phyloP scores from a whole-genome alignment of 2,113 vertebrate species.

The Sapayoa aenigma region DNA sequence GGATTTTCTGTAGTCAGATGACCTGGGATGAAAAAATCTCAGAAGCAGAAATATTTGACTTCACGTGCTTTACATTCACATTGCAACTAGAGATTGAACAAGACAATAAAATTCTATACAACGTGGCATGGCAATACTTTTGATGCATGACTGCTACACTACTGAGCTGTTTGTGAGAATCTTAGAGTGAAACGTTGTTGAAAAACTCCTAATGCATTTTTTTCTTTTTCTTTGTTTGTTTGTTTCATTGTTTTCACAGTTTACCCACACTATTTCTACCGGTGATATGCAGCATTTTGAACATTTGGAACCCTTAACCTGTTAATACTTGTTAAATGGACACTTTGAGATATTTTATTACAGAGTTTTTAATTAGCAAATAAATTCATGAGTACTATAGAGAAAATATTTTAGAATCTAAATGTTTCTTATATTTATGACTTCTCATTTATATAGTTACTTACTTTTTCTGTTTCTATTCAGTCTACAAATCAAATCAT shows the following conservation, averaged over 20 bases:
- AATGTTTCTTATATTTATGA: constrained; percentile 91
- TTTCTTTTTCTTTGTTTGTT: not conserved
- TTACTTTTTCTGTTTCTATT: constrained; percentile 72
- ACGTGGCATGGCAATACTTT: not conserved
- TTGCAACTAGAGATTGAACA: not conserved
- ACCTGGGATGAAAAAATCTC: not conserved
- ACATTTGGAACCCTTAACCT: constrained; percentile 69
- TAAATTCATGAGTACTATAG: constrained; percentile 80
- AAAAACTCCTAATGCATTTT: not conserved
- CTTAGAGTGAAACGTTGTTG: not conserved
- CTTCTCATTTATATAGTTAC: constrained; percentile 79
- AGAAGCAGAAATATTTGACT: not conserved
- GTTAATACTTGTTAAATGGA: constrained; percentile 77
- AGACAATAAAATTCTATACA: not conserved
- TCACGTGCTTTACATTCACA: not conserved
- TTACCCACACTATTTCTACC: constrained; percentile 97
- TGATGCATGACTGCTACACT: not conserved
- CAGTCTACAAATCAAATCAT: constrained; percentile 69
- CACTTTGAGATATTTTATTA: constrained; percentile 85
- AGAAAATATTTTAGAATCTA: constrained; percentile 86
- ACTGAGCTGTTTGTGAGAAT: not conserved
- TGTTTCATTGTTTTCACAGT: constrained; percentile 70
- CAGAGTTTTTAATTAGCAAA: constrained; percentile 84
- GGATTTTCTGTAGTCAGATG: not conserved
- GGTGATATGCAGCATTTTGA: constrained; percentile 78